A percentile compares a stretch with the other conserved stretches of the same genome.
Conservation (phyloP, 2,113 vertebrate genomes). For the Rhabdornis inornatus region DNA sequence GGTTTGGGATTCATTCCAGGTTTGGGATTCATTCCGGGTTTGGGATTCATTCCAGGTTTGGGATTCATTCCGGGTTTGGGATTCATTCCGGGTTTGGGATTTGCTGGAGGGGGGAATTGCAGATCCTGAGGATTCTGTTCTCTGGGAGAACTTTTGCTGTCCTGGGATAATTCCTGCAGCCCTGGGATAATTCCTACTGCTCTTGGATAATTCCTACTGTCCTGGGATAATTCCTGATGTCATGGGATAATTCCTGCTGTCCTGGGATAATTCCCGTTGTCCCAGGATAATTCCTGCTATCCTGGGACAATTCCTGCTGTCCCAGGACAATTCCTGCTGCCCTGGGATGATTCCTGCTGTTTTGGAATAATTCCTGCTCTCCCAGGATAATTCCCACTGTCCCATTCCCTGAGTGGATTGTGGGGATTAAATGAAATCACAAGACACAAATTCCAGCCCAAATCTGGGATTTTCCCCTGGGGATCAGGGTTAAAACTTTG, state of each 20-base stretch:
- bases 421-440: conserved; percentile 79
- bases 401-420: conserved; percentile 77
- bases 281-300: neutral
- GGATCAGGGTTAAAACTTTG: neutral
- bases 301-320: neutral
- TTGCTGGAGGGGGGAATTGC: conserved; percentile 50
- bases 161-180: neutral
- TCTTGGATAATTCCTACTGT: accelerated
- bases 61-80: neutral
- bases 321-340: neutral
- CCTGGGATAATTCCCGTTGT: neutral
- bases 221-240: accelerated
- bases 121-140: conserved; percentile 69
- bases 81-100: conserved; percentile 32
- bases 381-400: neutral
- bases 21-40: neutral
- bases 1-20: conserved; percentile 29
- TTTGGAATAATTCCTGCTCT: neutral
- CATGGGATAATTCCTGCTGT: accelerated
- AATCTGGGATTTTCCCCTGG: conserved; percentile 73
- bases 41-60: conserved; percentile 46
- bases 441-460: conserved; percentile 85
- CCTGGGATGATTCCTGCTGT: neutral
- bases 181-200: too few species aligned
- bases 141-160: accelerated